A percentile compares a stretch with the other conserved stretches of the same genome.
phyloP scores from a whole-genome alignment of 1,140 invertebrate genomes.

The Atta texana region DNA sequence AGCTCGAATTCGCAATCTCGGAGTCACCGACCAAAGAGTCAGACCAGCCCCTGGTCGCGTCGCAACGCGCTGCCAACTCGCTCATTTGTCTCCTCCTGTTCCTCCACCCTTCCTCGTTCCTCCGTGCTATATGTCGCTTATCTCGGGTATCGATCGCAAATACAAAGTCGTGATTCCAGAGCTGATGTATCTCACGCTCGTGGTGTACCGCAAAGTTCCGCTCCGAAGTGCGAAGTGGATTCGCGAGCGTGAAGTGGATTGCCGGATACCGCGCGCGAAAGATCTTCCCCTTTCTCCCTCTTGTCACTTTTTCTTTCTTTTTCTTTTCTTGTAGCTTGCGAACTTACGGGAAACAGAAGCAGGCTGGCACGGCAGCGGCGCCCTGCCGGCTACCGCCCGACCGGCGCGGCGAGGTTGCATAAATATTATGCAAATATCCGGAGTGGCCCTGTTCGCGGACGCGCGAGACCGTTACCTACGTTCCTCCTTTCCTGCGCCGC shows the following conservation, averaged over 20 bases:
- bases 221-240: conserved; percentile 44
- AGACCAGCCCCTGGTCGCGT: neutral
- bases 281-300: neutral
- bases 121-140: conserved; percentile 16
- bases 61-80: neutral
- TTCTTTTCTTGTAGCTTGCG: conserved; percentile 10
- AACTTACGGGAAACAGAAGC: conserved; percentile 44
- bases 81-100: conserved; percentile 1
- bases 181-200: conserved; percentile 44
- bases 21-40: neutral
- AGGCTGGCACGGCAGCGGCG: too few relatives aligned
- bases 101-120: neutral
- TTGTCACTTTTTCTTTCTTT: neutral
- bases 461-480: conserved; percentile 42
- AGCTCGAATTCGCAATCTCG: conserved; percentile 52
- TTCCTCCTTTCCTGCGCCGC: conserved; percentile 8
- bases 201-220: conserved; percentile 42
- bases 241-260: conserved; percentile 32
- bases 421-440: conserved; percentile 79
- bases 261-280: conserved; percentile 30
- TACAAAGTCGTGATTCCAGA: conserved; percentile 52
- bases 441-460: conserved; percentile 33
- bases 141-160: conserved; percentile 50
- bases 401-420: conserved; percentile 60
- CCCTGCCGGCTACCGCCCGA: too few relatives aligned